A percentile compares a stretch with the other conserved stretches of the same genome.
Conservation (phyloP, 2,888 invertebrate genomes). For the Drosophila subsilvestris region DNA sequence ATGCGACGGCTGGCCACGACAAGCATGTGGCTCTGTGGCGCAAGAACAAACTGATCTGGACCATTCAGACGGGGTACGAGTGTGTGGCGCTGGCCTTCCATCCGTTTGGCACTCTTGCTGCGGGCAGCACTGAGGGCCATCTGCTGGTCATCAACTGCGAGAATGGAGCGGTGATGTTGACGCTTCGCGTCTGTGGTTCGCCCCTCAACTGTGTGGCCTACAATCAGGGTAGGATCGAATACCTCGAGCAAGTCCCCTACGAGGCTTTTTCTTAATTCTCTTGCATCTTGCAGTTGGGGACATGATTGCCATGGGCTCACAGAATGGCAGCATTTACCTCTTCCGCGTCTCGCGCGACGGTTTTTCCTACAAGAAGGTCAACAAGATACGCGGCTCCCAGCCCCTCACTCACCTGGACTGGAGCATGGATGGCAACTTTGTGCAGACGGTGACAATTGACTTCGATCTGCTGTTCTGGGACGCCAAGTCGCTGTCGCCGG, state of each 20-base stretch:
- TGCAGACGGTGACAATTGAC: conserved; percentile 95
- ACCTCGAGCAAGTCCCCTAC: not conserved
- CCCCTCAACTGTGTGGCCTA: conserved; percentile 94
- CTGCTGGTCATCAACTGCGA: conserved; percentile 93
- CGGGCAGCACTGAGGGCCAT: conserved; percentile 95
- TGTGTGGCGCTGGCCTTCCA: conserved; percentile 95
- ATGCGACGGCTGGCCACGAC: conserved; percentile 96
- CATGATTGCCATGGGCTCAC: conserved; percentile 94
- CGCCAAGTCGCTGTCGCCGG: conserved; percentile 93
- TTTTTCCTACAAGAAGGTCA: conserved; percentile 94
- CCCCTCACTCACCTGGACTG: conserved; percentile 94
- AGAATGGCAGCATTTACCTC: conserved; percentile 92
- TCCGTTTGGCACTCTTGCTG: conserved; percentile 93
- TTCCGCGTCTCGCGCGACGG: conserved; percentile 95
- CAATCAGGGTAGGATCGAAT: conserved; percentile 89
- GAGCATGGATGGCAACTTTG: conserved; percentile 94
- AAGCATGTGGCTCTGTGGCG: conserved; percentile 96
- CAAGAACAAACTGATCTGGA: conserved; percentile 94
- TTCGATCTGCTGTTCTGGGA: conserved; percentile 96
- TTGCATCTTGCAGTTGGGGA: conserved; percentile 88
- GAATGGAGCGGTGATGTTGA: conserved; percentile 93
- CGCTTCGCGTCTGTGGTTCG: conserved; percentile 93
- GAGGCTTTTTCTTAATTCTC: not conserved
- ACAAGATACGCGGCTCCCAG: conserved; percentile 94
- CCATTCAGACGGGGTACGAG: conserved; percentile 94